Evolutionary conservation across 2,888 invertebrate species (phyloP), one percentile per base, ranked within the genome.

Genomic region (Cenopis cana): DNA sequence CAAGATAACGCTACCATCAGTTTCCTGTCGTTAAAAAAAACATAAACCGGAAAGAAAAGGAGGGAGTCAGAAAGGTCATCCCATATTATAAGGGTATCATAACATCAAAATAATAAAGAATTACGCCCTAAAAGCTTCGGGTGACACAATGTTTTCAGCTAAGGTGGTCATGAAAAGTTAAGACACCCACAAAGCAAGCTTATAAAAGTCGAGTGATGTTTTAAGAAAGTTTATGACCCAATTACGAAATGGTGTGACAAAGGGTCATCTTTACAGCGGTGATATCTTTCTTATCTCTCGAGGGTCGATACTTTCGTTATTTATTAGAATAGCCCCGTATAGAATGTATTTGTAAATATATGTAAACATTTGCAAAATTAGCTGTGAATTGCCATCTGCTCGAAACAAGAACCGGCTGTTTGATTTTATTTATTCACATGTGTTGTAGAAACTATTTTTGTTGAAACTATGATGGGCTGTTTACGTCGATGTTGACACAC

Each of bases 181-280:
- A 83, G 83, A 81, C 76, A 75, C 79, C 76, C 80, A 80, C 84
- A 80, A 84, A 82, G 78, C 69, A 74, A 74, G 76, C 76, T 78
- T 78, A 77, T 82, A 82, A 82, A 84, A 80, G 77, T 72, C 72
- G 76, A 78, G 80, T 80, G 81, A 83, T 67, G 71, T 67, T 71
- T 71, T 71, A 67, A 71, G 73, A 66, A 61, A 70, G 67, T 85
- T 87, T 85, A 85, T 78, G 81, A 76, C 81, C 82, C 85, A 86
- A 86, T 87, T 85, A 87, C 82, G 80, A 79, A 82, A 82, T 84
- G 82, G 86, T 87, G 84, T 85, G 83, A 84, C 83, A 81, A 82
- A 80, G 80, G 78, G 74, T 76, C 77, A 74, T 78, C 76, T 85
- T 86, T 86, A 86, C 82, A 79, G 78, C 83, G 74, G 77, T 61